Conservation (phyloP, 2,113 vertebrate genomes). For the Callionymus lyra region DNA sequence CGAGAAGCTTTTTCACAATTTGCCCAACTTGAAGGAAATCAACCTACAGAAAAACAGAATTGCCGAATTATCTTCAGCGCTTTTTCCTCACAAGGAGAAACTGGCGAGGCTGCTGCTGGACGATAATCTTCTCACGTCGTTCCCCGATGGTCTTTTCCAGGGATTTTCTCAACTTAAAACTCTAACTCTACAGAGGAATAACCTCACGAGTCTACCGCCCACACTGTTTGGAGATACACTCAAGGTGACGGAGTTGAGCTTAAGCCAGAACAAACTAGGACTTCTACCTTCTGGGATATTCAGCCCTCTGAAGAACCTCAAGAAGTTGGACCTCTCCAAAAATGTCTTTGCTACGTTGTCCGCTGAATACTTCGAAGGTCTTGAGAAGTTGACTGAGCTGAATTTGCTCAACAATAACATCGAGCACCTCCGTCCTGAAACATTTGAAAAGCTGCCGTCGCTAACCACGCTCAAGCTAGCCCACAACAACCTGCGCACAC, state of each 20-base stretch:
- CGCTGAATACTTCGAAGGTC: slow-evolving; percentile 58
- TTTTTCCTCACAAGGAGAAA: slow-evolving; percentile 62
- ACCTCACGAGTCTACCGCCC: slow-evolving; percentile 50
- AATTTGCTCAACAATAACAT: slow-evolving; percentile 60
- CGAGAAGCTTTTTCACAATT: slow-evolving; percentile 56
- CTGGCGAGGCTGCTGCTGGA: slow-evolving; percentile 58
- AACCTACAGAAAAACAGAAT: slow-evolving; percentile 60
- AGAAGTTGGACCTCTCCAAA: slow-evolving; percentile 61
- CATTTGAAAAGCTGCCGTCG: slow-evolving; percentile 51
- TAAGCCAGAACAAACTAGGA: slow-evolving; percentile 60
- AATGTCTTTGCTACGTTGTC: slow-evolving; percentile 58
- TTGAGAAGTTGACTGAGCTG: slow-evolving; percentile 57
- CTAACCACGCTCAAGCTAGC: slow-evolving; percentile 55
- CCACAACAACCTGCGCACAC: slow-evolving; percentile 47
- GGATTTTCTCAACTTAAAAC: slow-evolving; percentile 58
- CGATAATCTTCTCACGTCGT: slow-evolving; percentile 53
- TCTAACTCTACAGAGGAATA: slow-evolving; percentile 60
- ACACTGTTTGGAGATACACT: slow-evolving; percentile 60
- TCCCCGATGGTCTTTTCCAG: slow-evolving; percentile 58
- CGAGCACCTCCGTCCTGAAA: slow-evolving; percentile 31
- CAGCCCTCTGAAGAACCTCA: slow-evolving; percentile 52
- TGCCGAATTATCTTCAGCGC: slow-evolving; percentile 43
- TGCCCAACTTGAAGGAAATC: slow-evolving; percentile 59
- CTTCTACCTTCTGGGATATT: slow-evolving; percentile 57
- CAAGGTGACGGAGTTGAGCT: slow-evolving; percentile 53